Evolutionary conservation across 1,140 invertebrate genomes (phyloP).

Genomic region (Drosophila miranda): DNA sequence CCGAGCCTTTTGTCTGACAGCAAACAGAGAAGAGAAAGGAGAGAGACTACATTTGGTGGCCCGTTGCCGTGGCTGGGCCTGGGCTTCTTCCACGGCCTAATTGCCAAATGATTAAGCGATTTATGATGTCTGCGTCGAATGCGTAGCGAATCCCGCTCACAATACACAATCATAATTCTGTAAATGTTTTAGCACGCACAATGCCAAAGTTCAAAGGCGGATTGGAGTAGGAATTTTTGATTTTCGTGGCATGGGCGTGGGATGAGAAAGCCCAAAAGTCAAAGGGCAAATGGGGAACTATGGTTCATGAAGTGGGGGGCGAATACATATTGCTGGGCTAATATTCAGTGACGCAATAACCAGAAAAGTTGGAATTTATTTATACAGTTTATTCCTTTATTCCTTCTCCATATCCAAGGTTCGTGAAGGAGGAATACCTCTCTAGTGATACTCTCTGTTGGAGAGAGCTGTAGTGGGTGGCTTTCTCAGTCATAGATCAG

Average conservation of each 20-base stretch:
- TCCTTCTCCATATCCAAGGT: no score
- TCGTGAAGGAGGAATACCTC: no score
- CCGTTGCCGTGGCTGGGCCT: not conserved
- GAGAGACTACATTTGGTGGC: not conserved
- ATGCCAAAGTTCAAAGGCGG: constrained; percentile 38
- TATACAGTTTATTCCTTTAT: no score
- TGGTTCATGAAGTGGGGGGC: no score
- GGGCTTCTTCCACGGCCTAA: constrained; percentile 60
- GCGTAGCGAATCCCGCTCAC: constrained; percentile 67
- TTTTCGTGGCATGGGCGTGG: constrained; percentile 4
- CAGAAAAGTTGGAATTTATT: not conserved
- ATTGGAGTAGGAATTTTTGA: constrained; percentile 3
- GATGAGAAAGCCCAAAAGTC: constrained; percentile 18
- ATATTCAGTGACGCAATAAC: not conserved
- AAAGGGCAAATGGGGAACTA: constrained; percentile 33
- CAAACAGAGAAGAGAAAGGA: constrained; percentile 21
- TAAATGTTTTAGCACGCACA: constrained; percentile 77
- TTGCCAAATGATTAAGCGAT: constrained; percentile 82
- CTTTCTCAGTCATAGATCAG: no score
- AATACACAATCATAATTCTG: constrained; percentile 75
- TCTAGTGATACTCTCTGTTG: no score
- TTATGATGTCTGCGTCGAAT: constrained; percentile 80
- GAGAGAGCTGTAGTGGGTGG: no score
- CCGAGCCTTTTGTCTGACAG: constrained; percentile 47
- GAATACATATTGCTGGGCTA: no score